Base-by-base conservation (phyloP, 2,113 vertebrate genomes). In the Spheniscus mendiculus region DNA sequence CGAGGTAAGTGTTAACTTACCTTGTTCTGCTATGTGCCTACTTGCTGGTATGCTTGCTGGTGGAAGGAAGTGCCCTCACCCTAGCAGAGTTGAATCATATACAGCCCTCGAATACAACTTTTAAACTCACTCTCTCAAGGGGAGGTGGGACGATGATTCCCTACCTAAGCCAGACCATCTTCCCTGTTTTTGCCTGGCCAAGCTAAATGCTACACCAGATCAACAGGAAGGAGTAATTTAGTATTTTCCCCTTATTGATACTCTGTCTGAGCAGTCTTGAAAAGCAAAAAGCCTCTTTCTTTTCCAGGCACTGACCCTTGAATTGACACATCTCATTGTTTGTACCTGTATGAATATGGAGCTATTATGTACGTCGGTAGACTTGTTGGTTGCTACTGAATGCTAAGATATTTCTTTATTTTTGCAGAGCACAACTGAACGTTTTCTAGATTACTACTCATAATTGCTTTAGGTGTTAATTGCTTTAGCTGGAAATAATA, bases 71-170 rank as follows among this genome's bases (percentile, higher is more conserved):
- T 78, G 10, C 45, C 34, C 12, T 50, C 19, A 49, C 2, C 1
- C 1, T 55, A 50, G 44, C 38, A 50, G 40, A 50, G 8, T 3
- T 69, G 69, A 78, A 69, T 11, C 17, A 22, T 50, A 26, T 47
- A 25, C 49, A 78, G 5, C 22, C 20, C 25, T 72, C 3, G 2
- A 69, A 61, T 36, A 18, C 42, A 29, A 15, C 40, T 61, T 90
- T 65, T 12, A 84, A 88, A 59, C 19, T 69, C 7, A 32, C 6
- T 71, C 1, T 42, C 13, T 74, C 17, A 49, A n/a, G 29, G 10
- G 0, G 2, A 14, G 5, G 3, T 50, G 18, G 25, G 25, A 22
- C 4, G 9, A 1, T 34, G 11, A 47, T 58, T 78, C 29, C 14
- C 8, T 47, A 1, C 22, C 6, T 78, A 70, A 65, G 15, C 8